Evolutionary conservation across 2,888 invertebrate species (phyloP), one percentile per base, ranked within the genome.

Genomic region (Patella caerulea): DNA sequence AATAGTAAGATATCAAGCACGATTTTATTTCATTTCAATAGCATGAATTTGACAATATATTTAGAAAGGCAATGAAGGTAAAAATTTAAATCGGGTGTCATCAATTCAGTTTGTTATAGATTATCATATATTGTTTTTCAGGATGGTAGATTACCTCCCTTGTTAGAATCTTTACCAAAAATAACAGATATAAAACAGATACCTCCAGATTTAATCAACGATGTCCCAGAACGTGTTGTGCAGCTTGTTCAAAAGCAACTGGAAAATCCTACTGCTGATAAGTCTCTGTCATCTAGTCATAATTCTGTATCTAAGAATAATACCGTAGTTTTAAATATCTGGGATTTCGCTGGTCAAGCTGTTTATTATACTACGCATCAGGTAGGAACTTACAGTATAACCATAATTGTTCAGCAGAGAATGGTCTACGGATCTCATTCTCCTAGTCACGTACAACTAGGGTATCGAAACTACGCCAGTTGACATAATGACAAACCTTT

Each of bases 301-400:
- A 70, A 56, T 70, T 45, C 52, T 70, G n/a, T 71, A 74, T 69
- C 81, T 78, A 52, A 81, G 69, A 78, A 77, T 80, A 78, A 83
- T 34, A 85, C 85, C 71, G 86, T 90, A 53, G 84, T 86, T 59
- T 82, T 91, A 65, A 88, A 90, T 83, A 88, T 91, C 52, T 91
- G 91, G 90, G 91, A 92, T 79, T 91, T 91, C 82, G 88, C 90
- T 34, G 91, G 91, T 17, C 89, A 89, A 76, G 87, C 89, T 74
- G 88, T 84, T 3, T 91, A 90, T 79, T 90, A 89, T 78, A 87
- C 89, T 5, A 90, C 90, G 29, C 90, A 91, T 77, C 90, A 90
- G 85, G 89, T 89, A 79, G 29, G 76, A 54, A 17, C 56, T 14
- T 34, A 72, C 24, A 71, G 15, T 54, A 3, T 45, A 0, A 24